phyloP scores from a whole-genome alignment of 2,113 vertebrate species.

The Lonchura striata region DNA sequence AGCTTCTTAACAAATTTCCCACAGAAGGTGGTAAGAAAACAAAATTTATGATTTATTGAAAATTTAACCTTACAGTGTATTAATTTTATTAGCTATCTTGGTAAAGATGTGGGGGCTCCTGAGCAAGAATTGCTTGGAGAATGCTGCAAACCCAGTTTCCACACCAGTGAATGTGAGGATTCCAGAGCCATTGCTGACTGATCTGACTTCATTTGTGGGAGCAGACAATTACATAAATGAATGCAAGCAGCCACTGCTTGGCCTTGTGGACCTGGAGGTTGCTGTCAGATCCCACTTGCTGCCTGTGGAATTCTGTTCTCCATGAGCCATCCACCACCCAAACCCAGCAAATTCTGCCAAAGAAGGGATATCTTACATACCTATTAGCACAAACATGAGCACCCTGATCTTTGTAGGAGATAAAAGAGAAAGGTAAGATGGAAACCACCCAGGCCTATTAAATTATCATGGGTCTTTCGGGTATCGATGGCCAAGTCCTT shows the following conservation, averaged over 20 bases:
- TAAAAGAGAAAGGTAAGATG: not conserved
- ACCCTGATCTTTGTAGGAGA: not conserved
- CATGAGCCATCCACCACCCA: not conserved
- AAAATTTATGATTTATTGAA: not conserved
- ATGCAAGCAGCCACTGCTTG: not conserved
- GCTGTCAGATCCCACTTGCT: not conserved
- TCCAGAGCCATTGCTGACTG: not conserved
- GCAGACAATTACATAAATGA: fast-evolving
- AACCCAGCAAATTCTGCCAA: not conserved
- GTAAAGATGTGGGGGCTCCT: not conserved
- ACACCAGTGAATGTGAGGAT: not conserved
- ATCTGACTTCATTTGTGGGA: not conserved
- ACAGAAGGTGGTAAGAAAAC: not conserved
- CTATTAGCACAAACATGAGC: not conserved
- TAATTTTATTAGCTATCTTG: not conserved
- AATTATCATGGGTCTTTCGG: not conserved
- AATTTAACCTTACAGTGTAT: not conserved
- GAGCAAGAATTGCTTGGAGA: not conserved
- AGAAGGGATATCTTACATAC: not conserved
- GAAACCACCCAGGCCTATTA: not conserved
- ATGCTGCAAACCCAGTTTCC: not conserved
- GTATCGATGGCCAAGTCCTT: not conserved
- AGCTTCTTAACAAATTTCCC: not conserved
- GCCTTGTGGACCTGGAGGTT: not conserved
- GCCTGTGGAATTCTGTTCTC: not conserved